Evolutionary conservation across 2,888 invertebrate genomes (phyloP), one percentile per base, ranked within the genome.

Genomic region (Theodoxus fluviatilis): DNA sequence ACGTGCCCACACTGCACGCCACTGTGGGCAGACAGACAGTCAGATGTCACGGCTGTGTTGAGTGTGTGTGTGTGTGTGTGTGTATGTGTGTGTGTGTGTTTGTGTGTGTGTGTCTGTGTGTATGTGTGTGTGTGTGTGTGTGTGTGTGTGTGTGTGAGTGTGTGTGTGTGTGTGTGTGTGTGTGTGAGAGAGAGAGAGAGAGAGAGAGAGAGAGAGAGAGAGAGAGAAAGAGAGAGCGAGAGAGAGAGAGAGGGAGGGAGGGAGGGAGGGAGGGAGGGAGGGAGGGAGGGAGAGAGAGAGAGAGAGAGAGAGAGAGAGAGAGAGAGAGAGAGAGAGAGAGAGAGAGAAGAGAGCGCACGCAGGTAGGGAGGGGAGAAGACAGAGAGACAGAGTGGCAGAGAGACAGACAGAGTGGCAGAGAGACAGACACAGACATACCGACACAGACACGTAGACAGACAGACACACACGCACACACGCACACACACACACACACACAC

Each of bases 1-100:
- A 85, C 0, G 81, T 84, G 3, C 87, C 87, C 38, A 81, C 72
- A 33, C 84, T 81, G 75, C 88, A 88, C 6, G 83, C 81, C 59
- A 88, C 87, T 87, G 76, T 15, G 77, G 73, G 68, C 37, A 61
- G 33, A 52, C 35, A 68, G 49, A 47, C 2, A 3, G 7, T 38
- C 9, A 65, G 15, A 9, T 15, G 40, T 22, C 65, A 38, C 9
- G 25, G 12, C n/a, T 25, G 25, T 22, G 57, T 57, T 25, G 57
- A 22, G 57, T 22, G 9, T 33, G 33, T 12, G 9, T 63, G 12
- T 35, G 18, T 61, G 3, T 18, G 25, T 9, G n/a, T 7, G n/a
- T 3, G 15, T 63, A 12, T 35, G 15, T 3, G 33, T 2, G 6
- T 4, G 7, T 3, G 15, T 6, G 9, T 63, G 35, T 63, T 9